Percentiles rank a stretch among this genome's conserved stretches.
phyloP scores from a whole-genome alignment of 2,797 vertebrate genomes.

The Salarias fasciatus region DNA sequence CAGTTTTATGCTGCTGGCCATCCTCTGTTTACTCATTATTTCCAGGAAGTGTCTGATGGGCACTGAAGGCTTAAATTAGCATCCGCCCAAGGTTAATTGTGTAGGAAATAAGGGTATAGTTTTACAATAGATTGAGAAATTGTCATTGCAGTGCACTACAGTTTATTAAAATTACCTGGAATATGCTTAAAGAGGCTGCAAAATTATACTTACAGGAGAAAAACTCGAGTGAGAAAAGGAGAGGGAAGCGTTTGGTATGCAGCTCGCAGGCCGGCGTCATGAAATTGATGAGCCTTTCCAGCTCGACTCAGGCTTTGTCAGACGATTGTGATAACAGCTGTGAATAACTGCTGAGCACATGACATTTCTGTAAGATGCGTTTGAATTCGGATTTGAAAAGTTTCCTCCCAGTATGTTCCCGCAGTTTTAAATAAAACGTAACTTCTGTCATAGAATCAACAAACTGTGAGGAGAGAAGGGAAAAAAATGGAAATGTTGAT shows the following conservation, averaged over 20 bases:
- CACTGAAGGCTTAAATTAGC: conserved; percentile 61
- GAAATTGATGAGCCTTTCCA: conserved; percentile 27
- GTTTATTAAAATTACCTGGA: conserved; percentile 44
- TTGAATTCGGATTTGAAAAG: conserved; percentile 35
- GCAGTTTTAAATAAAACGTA: conserved; percentile 37
- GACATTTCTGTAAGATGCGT: conserved; percentile 3
- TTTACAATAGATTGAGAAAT: conserved; percentile 26
- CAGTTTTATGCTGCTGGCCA: conserved; percentile 27
- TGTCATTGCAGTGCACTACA: conserved; percentile 17
- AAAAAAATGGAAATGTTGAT: conserved; percentile 54
- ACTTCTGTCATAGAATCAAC: conserved; percentile 50
- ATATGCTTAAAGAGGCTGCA: conserved; percentile 26
- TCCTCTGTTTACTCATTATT: conserved; percentile 57
- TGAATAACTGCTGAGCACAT: conserved; percentile 32
- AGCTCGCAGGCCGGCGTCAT: conserved; percentile 1
- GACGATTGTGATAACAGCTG: conserved; percentile 42
- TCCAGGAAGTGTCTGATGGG: conserved; percentile 46
- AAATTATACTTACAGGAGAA: conserved; percentile 9
- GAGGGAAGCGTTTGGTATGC: conserved; percentile 29
- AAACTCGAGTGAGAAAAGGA: not conserved
- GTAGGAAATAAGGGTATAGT: conserved; percentile 52
- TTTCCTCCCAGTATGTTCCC: conserved; percentile 38
- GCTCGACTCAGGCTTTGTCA: conserved; percentile 21
- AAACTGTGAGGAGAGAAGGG: conserved; percentile 27
- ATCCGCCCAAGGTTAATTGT: conserved; percentile 68